Conservation (phyloP, 2,113 vertebrate genomes). For the Collichthys lucidus region DNA sequence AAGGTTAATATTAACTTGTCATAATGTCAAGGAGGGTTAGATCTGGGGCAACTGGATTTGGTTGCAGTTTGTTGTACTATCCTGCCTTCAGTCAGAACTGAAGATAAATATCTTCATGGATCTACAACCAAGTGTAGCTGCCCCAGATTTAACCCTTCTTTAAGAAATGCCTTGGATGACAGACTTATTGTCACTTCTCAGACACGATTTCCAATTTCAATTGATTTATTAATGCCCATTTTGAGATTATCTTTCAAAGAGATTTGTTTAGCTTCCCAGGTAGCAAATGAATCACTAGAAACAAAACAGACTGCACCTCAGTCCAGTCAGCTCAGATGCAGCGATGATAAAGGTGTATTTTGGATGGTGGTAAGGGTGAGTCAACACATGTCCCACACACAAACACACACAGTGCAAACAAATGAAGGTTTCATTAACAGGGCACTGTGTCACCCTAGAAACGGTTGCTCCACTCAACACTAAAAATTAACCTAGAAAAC, state of each 20-base stretch:
- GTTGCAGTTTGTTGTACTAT: no score
- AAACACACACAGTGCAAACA: slow-evolving; percentile 35
- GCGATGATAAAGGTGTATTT: not conserved
- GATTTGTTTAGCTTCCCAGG: not conserved
- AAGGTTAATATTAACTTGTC: not conserved
- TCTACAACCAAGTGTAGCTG: no score
- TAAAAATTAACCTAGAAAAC: slow-evolving; percentile 4
- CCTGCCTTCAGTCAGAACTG: no score
- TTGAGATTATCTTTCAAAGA: not conserved
- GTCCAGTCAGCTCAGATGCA: not conserved
- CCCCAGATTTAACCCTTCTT: no score
- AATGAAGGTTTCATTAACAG: slow-evolving; percentile 15
- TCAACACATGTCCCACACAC: slow-evolving; percentile 19
- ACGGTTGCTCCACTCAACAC: not conserved
- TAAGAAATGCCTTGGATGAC: no score
- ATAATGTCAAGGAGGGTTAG: not conserved
- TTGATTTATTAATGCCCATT: not conserved
- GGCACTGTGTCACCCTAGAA: slow-evolving; percentile 10
- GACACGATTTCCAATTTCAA: not conserved
- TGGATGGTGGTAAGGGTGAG: not conserved
- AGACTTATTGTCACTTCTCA: not conserved
- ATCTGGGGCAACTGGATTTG: no score
- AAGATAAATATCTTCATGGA: no score
- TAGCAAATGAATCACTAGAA: not conserved
- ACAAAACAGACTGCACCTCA: not conserved